Evolutionary conservation across 1,140 invertebrate genomes (phyloP), one percentile per base, ranked within the genome.

Genomic region (Diorhabda carinulata): DNA sequence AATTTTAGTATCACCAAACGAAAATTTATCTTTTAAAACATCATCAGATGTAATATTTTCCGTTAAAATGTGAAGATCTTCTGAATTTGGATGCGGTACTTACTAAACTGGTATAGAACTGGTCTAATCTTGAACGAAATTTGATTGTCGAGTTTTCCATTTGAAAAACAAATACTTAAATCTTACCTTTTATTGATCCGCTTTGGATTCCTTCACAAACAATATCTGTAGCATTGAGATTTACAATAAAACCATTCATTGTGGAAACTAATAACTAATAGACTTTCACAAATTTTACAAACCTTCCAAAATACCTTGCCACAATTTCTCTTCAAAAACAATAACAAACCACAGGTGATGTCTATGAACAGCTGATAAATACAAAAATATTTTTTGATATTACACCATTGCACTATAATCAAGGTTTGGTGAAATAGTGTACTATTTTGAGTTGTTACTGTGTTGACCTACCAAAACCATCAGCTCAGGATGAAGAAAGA

Each of bases 41-140:
- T 57, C 56, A 57, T 57, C 56, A 57, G 56, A 8, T 57, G 56
- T 57, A 57, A 57, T 57, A 57, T 57, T 57, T 57, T 57, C 56
- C 56, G 56, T 57, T 57, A 57, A 57, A 57, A 57, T 57, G 56
- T 57, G 10, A 57, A 57, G 3, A 57, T 10, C 56, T 57, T 57
- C 56, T 57, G 56, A 57, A 57, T 57, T 57, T 57, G 56, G 56
- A 57, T 57, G 56, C 56, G 56, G 9, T 10, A 57, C 56, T 57
- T 57, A 8, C 56, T n/a, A 5, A 57, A 57, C 56, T 57, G 56
- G 56, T 57, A 57, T 5, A 57, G 56, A 57, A 57, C 56, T 57
- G 56, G 7, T 57, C 56, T 57, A 8, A 57, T 25, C 25, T 25
- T 25, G 25, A 25, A 57, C 56, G 10, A 57, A 57, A 57, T 57